Base-by-base conservation (phyloP, 2,888 invertebrate species). In the Monochamus alternatus region DNA sequence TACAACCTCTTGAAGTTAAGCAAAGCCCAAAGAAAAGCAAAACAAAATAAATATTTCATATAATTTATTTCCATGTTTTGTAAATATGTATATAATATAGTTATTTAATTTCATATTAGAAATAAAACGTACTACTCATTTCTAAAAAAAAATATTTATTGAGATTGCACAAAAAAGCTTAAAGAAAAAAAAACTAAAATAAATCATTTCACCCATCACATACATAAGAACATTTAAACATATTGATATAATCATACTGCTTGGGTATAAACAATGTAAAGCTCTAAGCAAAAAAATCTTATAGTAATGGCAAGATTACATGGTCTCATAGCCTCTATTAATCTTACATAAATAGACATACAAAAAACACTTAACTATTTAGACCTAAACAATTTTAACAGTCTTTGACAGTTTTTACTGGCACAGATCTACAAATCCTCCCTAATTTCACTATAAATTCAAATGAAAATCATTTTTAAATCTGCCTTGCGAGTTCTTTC, bases 1-100 rank as follows among this genome's bases (percentile, higher is more conserved):
- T 98, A 81, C 90, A 89, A 66, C 91, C 90, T 73, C 89, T 95
- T 76, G 81, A 66, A 74, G 69, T 81, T 38, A 74, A 74, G 59
- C 62, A 58, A 63, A 71, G 55, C 32, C 31, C 22, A 12, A 32
- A 30, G 8, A 4, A n/a, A 12, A 38, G 14, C n/a, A 55, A 55
- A 67, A 51, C 12, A n/a, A 22, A 22, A 10, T 64, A 47, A 44
- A 10, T 32, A 64, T 14, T 64, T 63, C 14, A 12, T 47, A 10
- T 12, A 47, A 9, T 14, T 64, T 47, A 8, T 12, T 58, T 14
- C 5, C 43, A 63, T 14, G 38, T 38, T 8, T 47, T 38, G 38
- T 63, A 63, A 63, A 73, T 47, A 47, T 47, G 12, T 9, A 12
- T 47, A 47, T 47, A 38, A 38, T 38, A 38, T 5, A 38, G 38